phyloP scores from a whole-genome alignment of 2,797 vertebrate species.

The Tokudaia muenninki region DNA sequence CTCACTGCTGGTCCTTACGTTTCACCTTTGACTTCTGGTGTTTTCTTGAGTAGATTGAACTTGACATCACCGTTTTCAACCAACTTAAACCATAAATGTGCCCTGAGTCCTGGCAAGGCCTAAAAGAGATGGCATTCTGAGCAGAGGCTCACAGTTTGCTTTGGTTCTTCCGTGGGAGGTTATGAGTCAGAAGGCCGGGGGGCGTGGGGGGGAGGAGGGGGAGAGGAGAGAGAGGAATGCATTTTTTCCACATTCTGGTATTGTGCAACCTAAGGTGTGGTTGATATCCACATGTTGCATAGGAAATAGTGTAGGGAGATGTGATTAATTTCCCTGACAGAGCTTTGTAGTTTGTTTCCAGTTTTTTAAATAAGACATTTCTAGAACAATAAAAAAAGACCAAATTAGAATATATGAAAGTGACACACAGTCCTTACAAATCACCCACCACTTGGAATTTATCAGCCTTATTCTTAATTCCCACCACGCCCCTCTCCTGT shows the following conservation, averaged over 20 bases:
- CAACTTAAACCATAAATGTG: background rate
- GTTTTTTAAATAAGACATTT: slow-evolving; percentile 34
- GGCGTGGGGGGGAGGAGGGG: background rate
- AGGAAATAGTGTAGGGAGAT: background rate
- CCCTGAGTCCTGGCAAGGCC: background rate
- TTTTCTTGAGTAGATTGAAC: slow-evolving; percentile 25
- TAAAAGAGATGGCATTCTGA: slow-evolving; percentile 47
- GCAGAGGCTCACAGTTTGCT: background rate
- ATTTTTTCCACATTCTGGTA: background rate
- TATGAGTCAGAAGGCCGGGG: background rate
- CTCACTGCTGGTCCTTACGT: background rate
- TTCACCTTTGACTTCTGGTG: slow-evolving; percentile 43
- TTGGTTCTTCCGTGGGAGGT: background rate
- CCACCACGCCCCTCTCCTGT: background rate
- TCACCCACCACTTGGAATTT: slow-evolving; percentile 25
- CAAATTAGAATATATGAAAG: slow-evolving; percentile 14
- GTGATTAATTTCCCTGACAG: background rate
- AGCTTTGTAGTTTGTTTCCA: slow-evolving; percentile 41
- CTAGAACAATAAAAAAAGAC: background rate
- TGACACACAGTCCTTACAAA: slow-evolving; percentile 34
- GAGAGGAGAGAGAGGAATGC: background rate
- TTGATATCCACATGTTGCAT: background rate
- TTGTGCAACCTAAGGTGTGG: background rate
- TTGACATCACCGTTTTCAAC: slow-evolving; percentile 18
- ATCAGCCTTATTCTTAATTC: background rate